These are phyloP conservation scores for Lasiurus borealis DNA, from an alignment of 2,113 vertebrate species.

Conservation along the genomic window DNA sequence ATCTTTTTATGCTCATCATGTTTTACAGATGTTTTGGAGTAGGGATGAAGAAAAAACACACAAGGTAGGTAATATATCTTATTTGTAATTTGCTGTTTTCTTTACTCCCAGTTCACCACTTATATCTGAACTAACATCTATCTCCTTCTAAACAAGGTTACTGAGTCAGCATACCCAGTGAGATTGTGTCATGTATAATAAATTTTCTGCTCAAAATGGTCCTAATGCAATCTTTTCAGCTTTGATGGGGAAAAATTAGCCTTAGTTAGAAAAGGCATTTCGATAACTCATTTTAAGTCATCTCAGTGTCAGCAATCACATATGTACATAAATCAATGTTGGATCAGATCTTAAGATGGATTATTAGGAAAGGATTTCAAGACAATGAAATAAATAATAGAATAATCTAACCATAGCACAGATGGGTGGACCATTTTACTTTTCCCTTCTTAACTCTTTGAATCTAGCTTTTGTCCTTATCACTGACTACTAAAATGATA, in stretches of 20 bases:
- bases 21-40: neutral
- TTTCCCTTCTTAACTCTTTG: neutral
- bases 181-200: constrained; percentile 12
- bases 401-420: neutral
- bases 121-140: neutral
- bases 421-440: neutral
- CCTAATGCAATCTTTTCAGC: neutral
- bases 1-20: neutral
- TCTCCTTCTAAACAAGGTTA: constrained; percentile 50
- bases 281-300: neutral
- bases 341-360: neutral
- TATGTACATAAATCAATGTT: neutral
- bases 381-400: constrained; percentile 1
- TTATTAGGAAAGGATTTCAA: constrained; percentile 2
- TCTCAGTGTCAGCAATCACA: neutral
- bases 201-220: constrained; percentile 7
- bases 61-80: neutral
- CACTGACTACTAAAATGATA: neutral
- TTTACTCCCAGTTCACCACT: neutral
- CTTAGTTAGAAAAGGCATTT: constrained; percentile 46
- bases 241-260: neutral
- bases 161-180: neutral
- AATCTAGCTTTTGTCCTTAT: neutral
- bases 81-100: constrained; percentile 20
- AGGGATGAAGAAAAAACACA: neutral